Base-by-base conservation (phyloP, 2,113 vertebrate genomes). In the Daphoenositta chrysoptera region DNA sequence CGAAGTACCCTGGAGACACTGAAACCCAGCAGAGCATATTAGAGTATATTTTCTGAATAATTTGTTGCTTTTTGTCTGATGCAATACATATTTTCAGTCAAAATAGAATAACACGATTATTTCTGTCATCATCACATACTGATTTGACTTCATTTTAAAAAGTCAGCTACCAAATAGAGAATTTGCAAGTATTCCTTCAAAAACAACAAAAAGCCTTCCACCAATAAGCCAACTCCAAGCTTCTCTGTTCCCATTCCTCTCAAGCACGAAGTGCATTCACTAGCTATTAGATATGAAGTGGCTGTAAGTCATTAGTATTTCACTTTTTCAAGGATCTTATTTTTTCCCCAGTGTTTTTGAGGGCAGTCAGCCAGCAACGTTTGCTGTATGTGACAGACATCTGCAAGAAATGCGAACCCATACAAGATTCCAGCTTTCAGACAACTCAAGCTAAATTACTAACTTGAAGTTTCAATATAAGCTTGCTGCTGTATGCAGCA, bases 261-360 rank as follows among this genome's bases (percentile, higher is more conserved):
- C 68, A 92, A 92, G 50, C 42, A 88, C 84, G 78, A 80, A 64
- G 47, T 69, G 47, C 56, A 77, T 66, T 93, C 80, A 73, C 51
- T 47, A 72, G 42, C 58, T 85, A 48, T 88, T 60, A 95, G 51
- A 80, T 44, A 54, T 66, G 85, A 93, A 90, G 68, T 92, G 79
- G 71, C 22, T 90, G 33, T n/a, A 88, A 93, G 80, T 77, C 84
- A 91, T 94, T 80, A 94, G 71, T 70, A 73, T 83, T 90, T 80
- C 82, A 56, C 47, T 94, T 90, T 77, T 92, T 64, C 60, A 81
- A 83, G 60, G 76, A 54, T 28, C 27, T 30, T 61, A 37, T 35
- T 58, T 93, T 63, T 33, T 26, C 10, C 47, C 23, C 15, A 51
- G 39, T 57, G 39, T 71, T 90, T 97, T 93, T 75, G 37, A 93